Conservation (phyloP, 2,113 vertebrate genomes). For the Phalacrocorax carbo region DNA sequence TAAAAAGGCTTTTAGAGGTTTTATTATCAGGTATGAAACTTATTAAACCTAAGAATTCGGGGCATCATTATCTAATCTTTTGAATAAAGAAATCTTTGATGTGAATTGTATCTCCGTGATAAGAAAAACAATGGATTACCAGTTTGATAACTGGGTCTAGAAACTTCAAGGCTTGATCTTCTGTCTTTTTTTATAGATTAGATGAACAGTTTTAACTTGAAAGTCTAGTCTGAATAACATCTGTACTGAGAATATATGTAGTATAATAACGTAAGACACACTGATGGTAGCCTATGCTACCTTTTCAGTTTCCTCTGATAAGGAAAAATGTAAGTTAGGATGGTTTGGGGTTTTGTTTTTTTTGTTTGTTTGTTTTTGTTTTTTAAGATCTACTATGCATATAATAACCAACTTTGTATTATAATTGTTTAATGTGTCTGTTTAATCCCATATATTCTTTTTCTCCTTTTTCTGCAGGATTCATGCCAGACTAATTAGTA, state of each 20-base stretch:
- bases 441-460: neutral
- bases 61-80: neutral
- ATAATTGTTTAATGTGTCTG: neutral
- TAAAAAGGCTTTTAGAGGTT: neutral
- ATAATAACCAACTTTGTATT: neutral
- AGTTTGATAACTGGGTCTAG: neutral
- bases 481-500: neutral
- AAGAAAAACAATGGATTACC: neutral
- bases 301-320: neutral
- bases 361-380: neutral
- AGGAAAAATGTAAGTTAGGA: neutral
- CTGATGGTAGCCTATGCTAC: neutral
- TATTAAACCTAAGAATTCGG: neutral
- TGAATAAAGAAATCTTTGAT: neutral
- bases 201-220: neutral
- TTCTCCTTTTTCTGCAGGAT: neutral
- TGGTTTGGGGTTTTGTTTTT: neutral
- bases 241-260: neutral
- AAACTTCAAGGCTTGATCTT: neutral
- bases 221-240: neutral
- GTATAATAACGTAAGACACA: neutral
- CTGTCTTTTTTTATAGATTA: neutral
- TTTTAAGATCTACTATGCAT: neutral
- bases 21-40: neutral
- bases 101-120: neutral